phyloP scores from a whole-genome alignment of 1,140 invertebrate species.

The Hyles vespertilio region DNA sequence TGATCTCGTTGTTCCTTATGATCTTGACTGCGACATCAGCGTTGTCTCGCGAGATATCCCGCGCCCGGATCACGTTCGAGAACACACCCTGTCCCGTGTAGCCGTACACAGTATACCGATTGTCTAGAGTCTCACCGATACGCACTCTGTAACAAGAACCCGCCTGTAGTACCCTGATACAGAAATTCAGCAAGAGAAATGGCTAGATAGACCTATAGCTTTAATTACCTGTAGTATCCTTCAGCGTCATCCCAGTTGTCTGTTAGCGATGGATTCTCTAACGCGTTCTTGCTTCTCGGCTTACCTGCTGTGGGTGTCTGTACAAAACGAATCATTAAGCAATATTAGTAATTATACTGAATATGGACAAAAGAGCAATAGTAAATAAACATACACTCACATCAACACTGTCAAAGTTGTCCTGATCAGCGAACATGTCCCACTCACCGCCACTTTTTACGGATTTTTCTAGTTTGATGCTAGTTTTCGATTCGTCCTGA shows the following conservation, averaged over 20 bases:
- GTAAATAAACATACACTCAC: slow-evolving; percentile 77
- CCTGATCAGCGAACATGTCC: slow-evolving; percentile 94
- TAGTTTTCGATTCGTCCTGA: slow-evolving; percentile 28
- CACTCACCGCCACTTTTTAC: slow-evolving; percentile 78
- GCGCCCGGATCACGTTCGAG: slow-evolving; percentile 96
- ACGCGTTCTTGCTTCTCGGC: slow-evolving; percentile 79
- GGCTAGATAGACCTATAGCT: too few species aligned
- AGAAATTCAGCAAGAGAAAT: too few species aligned
- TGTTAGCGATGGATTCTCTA: slow-evolving; percentile 92
- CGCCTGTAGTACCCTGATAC: too few species aligned
- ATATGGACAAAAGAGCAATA: background rate
- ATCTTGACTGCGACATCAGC: slow-evolving; percentile 99
- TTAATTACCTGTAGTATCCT: slow-evolving; percentile 83
- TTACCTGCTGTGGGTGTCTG: slow-evolving; percentile 86
- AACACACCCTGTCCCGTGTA: slow-evolving; percentile 99
- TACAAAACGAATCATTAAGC: slow-evolving; percentile 8
- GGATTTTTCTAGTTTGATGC: slow-evolving; percentile 40
- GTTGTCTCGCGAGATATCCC: slow-evolving; percentile 90
- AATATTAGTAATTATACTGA: background rate
- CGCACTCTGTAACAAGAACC: slow-evolving; percentile 10
- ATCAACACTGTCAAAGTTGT: slow-evolving; percentile 90
- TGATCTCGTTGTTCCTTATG: slow-evolving; percentile 99
- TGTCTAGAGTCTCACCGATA: slow-evolving; percentile 92
- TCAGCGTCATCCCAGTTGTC: slow-evolving; percentile 99
- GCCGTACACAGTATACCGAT: slow-evolving; percentile 95